These are phyloP conservation scores for Bucco capensis DNA, from an alignment of 2,113 vertebrate genomes.

Conservation along the genomic window DNA sequence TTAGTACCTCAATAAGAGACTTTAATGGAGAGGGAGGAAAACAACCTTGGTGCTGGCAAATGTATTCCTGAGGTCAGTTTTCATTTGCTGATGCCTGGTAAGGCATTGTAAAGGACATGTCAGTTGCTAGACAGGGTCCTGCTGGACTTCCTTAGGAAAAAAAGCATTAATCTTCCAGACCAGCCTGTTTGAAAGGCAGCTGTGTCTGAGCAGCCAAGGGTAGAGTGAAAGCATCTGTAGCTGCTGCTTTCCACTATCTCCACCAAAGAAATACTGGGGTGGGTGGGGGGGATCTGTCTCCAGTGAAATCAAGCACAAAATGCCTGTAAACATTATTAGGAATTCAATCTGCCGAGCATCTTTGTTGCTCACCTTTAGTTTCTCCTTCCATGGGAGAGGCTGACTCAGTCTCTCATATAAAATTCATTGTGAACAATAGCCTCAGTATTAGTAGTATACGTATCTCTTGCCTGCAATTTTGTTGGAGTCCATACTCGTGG, in stretches of 20 bases:
- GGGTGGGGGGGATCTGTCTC: no score
- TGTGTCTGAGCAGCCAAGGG: neutral
- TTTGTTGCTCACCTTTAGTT: neutral
- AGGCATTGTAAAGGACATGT: neutral
- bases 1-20: constrained; percentile 29
- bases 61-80: neutral
- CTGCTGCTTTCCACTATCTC: neutral
- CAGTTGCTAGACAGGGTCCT: neutral
- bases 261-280: neutral
- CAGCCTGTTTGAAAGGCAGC: neutral
- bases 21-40: neutral
- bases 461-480: neutral
- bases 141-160: neutral
- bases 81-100: neutral
- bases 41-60: neutral
- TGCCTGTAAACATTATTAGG: neutral
- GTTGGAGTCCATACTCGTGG: neutral
- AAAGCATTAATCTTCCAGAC: neutral
- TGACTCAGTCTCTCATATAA: neutral
- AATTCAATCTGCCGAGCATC: neutral
- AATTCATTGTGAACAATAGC: neutral
- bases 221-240: neutral
- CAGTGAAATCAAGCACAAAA: neutral
- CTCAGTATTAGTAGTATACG: neutral
- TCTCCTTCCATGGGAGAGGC: neutral